Evolutionary conservation across 2,888 invertebrate species (phyloP), one percentile per base, ranked within the genome.

Genomic region (Tiliacea citrago): DNA sequence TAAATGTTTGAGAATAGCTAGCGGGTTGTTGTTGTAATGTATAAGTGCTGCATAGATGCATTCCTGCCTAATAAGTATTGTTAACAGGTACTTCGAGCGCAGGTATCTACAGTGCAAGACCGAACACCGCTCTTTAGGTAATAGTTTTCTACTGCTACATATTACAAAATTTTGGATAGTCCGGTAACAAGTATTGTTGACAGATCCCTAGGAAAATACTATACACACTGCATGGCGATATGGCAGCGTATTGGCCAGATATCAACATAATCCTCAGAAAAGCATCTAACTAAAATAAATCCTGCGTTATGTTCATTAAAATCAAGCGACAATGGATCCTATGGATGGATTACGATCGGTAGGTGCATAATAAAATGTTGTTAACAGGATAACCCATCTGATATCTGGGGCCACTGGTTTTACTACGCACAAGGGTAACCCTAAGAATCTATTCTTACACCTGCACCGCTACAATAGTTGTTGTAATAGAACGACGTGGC

Each of bases 161-260:
- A 29, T 35, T 55, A 21, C 18, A 49, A 24, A 76, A 39, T 45
- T 29, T 82, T 67, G 55, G 42, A 57, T 82, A 49, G 82, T 57
- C 53, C 55, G 42, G 21, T 83, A 71, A 83, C 21, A 9, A 74
- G 10, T 65, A 69, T 83, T 83, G 82, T 83, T 74, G 57, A 74
- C 85, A 85, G 85, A 53, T 42, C n/a, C 24, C 18, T 53, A 47
- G n/a, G 39, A 69, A 29, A 47, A 49, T 61, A 53, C 13, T 29
- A 29, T 6, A 35, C 9, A 55, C 72, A 45, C 18, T 55, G 39
- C 29, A 12, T 47, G 24, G 62, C 35, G 55, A 18, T n/a, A 18
- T 29, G 13, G 24, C 45, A 55, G 60, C 16, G 47, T 57, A n/a
- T 51, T 57, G 49, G 65, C 24, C 47, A 60, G 73, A 39, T 45